Percentiles rank a stretch among this genome's conserved stretches.
These are phyloP conservation scores for Actias luna DNA, from an alignment of 2,888 invertebrate species.

Conservation along the genomic window DNA sequence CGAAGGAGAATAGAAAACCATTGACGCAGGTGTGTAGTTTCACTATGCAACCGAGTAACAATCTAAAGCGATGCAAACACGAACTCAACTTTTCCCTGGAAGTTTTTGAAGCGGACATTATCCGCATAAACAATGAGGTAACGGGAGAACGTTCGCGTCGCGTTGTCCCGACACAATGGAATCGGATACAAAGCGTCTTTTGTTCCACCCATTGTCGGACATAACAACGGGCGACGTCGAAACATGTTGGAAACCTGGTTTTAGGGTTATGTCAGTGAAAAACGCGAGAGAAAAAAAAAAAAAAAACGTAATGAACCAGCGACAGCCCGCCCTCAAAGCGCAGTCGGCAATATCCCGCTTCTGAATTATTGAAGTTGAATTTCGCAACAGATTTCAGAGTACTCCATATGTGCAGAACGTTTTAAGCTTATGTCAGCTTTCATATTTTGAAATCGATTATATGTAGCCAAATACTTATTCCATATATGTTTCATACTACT, in stretches of 20 bases:
- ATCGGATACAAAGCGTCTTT: conserved; percentile 42
- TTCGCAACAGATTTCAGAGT: neutral
- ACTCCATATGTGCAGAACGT: too few relatives aligned
- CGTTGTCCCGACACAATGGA: conserved; percentile 37
- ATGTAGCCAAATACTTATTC: too few relatives aligned
- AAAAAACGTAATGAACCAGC: conserved; percentile 14
- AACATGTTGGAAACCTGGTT: conserved; percentile 37
- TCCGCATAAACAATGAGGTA: conserved; percentile 36
- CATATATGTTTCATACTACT: too few relatives aligned
- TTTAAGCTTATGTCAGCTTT: too few relatives aligned
- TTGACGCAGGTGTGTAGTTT: neutral
- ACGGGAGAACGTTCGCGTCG: conserved; percentile 24
- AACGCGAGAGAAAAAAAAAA: neutral
- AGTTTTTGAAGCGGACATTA: conserved; percentile 33
- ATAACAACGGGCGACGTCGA: conserved; percentile 20
- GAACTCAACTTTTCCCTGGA: conserved; percentile 13
- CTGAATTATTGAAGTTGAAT: neutral
- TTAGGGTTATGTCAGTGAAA: conserved; percentile 13
- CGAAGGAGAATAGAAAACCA: neutral
- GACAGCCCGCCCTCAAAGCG: neutral
- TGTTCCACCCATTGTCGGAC: conserved; percentile 44
- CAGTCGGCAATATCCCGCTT: neutral
- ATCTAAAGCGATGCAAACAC: conserved; percentile 13
- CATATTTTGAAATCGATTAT: too few relatives aligned
- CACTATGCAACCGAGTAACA: neutral